Base-by-base conservation (phyloP, 2,888 invertebrate species). In the Papilio protenor region DNA sequence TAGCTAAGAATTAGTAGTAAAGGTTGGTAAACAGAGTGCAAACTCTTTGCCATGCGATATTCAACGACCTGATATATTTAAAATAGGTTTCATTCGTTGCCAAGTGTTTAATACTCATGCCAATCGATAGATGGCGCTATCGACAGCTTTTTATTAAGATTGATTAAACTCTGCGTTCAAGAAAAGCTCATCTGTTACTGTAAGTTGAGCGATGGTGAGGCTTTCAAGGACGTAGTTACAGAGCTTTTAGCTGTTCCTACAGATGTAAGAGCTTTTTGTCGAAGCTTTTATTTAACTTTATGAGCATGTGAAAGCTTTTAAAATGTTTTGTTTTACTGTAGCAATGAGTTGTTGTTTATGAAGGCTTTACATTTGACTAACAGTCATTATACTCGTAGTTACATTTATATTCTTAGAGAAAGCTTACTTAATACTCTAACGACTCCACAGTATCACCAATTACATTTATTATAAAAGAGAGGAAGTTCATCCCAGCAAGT, bases 181-280 rank as follows among this genome's bases (percentile, higher is more conserved):
- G 33, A 33, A 66, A 66, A 66, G 40, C 64, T 66, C 64, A 33
- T 66, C 64, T 66, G 40, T 66, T 40, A 64, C 61, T 64, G 18
- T 66, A 66, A n/a, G 33, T 66, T 66, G 64, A 66, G 33, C 40
- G 64, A 66, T 66, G 33, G 64, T 14, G 64, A 64, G 40, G 64
- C 64, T 40, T 40, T 66, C 18, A 57, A 11, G 18, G 40, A n/a
- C 40, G 40, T 18, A 64, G 61, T 18, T 66, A 66, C n/a, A 0
- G 11, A 66, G 40, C 64, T 66, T 66, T 66, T 40, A 66, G 64
- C 18, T 40, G 40, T 6, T 6, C 2, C 33, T 16, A 64, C 64
- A 40, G 40, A 66, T 66, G 64, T 66, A 33, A 6, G 3, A 33
- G 18, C 3, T n/a, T n/a, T 40, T 66, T 66, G 57, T 1, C 27